Percentiles rank a stretch among this genome's conserved stretches.
Evolutionary conservation across 2,888 invertebrate genomes (phyloP).

Genomic region (Cryptocephalus primarius): DNA sequence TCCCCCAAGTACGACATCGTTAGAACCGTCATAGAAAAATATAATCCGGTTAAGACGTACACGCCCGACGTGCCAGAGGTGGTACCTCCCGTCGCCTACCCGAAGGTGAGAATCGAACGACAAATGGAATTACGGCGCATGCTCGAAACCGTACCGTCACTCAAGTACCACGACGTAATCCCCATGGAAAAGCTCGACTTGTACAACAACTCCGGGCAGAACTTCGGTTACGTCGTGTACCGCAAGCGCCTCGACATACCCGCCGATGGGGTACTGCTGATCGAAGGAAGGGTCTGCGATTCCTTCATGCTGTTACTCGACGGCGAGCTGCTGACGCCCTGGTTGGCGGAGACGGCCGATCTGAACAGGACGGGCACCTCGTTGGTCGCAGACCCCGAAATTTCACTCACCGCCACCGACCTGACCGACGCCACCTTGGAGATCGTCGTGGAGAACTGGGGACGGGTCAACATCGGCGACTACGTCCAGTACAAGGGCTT

Average conservation of each 20-base stretch:
- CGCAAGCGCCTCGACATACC: constrained; percentile 29
- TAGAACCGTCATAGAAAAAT: constrained; percentile 40
- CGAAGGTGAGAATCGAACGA: constrained; percentile 17
- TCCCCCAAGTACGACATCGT: constrained; percentile 70
- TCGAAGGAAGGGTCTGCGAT: constrained; percentile 37
- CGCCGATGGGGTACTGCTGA: constrained; percentile 24
- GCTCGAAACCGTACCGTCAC: constrained; percentile 8
- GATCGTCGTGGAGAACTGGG: constrained; percentile 63
- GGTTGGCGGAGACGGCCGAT: constrained; percentile 22
- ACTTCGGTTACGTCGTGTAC: constrained; percentile 46
- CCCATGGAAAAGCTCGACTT: constrained; percentile 32
- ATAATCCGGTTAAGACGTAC: constrained; percentile 26
- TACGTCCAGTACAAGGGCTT: constrained; percentile 36
- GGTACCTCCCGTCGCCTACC: constrained; percentile 27
- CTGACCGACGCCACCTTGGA: constrained; percentile 28
- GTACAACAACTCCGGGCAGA: constrained; percentile 41
- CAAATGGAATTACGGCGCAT: constrained; percentile 17
- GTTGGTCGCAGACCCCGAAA: constrained; percentile 26
- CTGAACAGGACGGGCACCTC: constrained; percentile 37
- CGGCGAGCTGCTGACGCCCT: constrained; percentile 30
- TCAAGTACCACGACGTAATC: constrained; percentile 11
- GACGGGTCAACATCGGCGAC: constrained; percentile 55
- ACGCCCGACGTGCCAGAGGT: constrained; percentile 29
- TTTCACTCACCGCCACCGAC: constrained; percentile 20
- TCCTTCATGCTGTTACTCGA: constrained; percentile 41